Evolutionary conservation across 2,888 invertebrate genomes (phyloP).

Genomic region (Acheta domesticus): DNA sequence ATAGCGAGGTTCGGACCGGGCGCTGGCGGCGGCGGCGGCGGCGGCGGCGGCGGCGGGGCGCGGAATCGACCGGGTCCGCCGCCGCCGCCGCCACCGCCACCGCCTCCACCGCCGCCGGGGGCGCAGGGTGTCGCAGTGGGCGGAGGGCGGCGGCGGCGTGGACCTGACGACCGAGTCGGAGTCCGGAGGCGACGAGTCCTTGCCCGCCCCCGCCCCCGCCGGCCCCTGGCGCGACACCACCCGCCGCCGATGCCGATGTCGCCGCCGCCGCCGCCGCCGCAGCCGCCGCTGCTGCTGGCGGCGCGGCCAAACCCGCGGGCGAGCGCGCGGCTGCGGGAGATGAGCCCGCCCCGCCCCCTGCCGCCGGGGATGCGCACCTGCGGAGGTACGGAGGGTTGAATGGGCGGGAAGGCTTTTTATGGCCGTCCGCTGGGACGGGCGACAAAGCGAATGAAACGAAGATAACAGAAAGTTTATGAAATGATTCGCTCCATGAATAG

Average conservation of each 20-base stretch:
- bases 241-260: not conserved
- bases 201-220: not conserved
- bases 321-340: too few relatives aligned
- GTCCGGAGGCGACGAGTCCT: not conserved
- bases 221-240: not conserved
- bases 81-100: not conserved
- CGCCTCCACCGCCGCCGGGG: not conserved
- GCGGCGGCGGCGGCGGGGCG: not conserved
- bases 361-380: too few relatives aligned
- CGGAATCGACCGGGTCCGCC: not conserved
- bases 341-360: too few relatives aligned
- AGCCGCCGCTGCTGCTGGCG: too few relatives aligned
- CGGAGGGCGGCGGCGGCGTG: not conserved
- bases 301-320: too few relatives aligned
- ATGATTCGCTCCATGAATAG: too few relatives aligned
- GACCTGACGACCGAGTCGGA: not conserved
- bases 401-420: too few relatives aligned
- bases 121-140: slow-evolving; percentile 7
- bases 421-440: too few relatives aligned
- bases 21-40: not conserved
- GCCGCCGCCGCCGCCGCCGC: too few relatives aligned
- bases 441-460: too few relatives aligned
- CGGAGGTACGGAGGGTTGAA: too few relatives aligned
- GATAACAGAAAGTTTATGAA: too few relatives aligned
- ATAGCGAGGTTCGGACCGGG: not conserved